These are phyloP conservation scores for Balanococcus diminutus DNA, from an alignment of 2,888 invertebrate species.

Conservation along the genomic window DNA sequence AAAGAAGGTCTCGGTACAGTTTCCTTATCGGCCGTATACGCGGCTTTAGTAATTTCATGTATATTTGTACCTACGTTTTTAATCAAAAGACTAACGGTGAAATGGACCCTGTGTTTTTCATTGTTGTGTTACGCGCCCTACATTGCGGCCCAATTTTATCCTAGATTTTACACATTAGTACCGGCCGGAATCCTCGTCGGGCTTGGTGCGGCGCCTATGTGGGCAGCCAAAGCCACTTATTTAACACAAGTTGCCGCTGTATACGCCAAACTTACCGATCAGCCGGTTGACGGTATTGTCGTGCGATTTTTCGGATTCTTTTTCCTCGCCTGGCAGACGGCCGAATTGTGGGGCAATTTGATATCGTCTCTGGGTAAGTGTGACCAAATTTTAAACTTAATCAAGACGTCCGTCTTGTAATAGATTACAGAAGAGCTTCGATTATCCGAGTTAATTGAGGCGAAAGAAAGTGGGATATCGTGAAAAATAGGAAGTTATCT, in stretches of 20 bases:
- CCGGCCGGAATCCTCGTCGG: conserved; percentile 94
- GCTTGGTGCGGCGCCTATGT: conserved; percentile 94
- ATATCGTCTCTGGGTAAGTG: conserved; percentile 87
- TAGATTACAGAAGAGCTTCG: too few species aligned
- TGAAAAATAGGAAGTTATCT: too few species aligned
- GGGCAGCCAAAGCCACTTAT: conserved; percentile 98
- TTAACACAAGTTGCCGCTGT: conserved; percentile 91
- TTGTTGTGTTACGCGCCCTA: conserved; percentile 94
- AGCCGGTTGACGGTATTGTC: conserved; percentile 88
- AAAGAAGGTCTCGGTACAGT: conserved; percentile 88
- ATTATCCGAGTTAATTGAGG: too few species aligned
- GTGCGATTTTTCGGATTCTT: conserved; percentile 98
- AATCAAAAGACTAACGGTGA: conserved; percentile 91
- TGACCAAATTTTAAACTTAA: too few species aligned
- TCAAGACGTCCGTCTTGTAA: too few species aligned
- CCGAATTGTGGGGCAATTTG: conserved; percentile 95
- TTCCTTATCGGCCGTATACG: conserved; percentile 88
- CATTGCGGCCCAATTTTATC: conserved; percentile 92
- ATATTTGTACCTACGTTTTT: conserved; percentile 93
- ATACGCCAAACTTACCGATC: conserved; percentile 86
- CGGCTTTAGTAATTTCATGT: conserved; percentile 90
- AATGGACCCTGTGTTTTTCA: conserved; percentile 92
- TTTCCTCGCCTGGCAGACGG: conserved; percentile 96
- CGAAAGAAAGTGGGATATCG: too few species aligned
- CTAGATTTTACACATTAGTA: conserved; percentile 88